Conservation (phyloP, 2,888 invertebrate genomes). For the Cerastis rubricosa region DNA sequence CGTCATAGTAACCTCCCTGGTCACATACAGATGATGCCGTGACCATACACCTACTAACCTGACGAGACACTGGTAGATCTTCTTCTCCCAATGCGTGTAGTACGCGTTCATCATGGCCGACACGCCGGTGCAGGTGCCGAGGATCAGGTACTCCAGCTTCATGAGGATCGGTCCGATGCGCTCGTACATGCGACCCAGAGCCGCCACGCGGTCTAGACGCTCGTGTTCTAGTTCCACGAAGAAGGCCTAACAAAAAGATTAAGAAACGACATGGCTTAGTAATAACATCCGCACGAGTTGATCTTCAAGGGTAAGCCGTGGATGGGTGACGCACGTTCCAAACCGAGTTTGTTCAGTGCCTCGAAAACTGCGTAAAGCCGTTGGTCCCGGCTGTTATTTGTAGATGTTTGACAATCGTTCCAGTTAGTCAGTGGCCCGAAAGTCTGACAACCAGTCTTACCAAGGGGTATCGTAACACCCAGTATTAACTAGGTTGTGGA, state of each 20-base stretch:
- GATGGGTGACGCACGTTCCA: neutral
- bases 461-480: neutral
- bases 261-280: neutral
- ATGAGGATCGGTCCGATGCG: constrained; percentile 95
- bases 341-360: neutral
- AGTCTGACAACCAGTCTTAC: neutral
- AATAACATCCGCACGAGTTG: neutral
- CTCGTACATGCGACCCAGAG: constrained; percentile 93
- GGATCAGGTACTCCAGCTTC: constrained; percentile 96
- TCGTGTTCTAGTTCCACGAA: constrained; percentile 93
- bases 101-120: constrained; percentile 94
- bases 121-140: constrained; percentile 94
- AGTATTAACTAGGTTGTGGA: neutral
- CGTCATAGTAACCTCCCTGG: neutral
- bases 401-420: neutral
- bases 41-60: constrained; percentile 65
- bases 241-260: constrained; percentile 89
- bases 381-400: too few relatives aligned
- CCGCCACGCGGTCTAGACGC: constrained; percentile 92
- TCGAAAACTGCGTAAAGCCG: neutral
- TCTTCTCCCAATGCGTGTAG: constrained; percentile 95
- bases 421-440: neutral
- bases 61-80: constrained; percentile 91
- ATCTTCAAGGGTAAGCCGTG: neutral
- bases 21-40: neutral